These are phyloP conservation scores for Rhagoletis zephyria DNA, from an alignment of 1,140 invertebrate species.

Conservation along the genomic window DNA sequence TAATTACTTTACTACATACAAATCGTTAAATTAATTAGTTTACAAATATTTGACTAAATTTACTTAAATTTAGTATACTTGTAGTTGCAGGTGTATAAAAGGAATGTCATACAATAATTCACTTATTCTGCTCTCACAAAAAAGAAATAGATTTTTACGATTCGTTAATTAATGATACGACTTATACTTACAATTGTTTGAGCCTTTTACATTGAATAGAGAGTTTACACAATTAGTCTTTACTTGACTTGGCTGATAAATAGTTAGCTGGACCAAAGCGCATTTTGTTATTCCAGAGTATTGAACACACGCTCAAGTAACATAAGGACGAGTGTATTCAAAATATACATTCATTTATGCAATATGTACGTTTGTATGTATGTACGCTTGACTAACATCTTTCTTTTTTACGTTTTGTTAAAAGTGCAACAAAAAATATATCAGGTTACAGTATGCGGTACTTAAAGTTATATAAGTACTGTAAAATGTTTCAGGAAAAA, in stretches of 20 bases:
- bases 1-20: not conserved
- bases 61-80: not conserved
- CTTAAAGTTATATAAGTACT: slow-evolving; percentile 14
- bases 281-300: not conserved
- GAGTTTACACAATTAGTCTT: slow-evolving; percentile 40
- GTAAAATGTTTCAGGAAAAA: slow-evolving; percentile 10
- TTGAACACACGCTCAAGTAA: not conserved
- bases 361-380: not conserved
- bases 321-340: slow-evolving; percentile 43
- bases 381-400: not conserved
- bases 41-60: slow-evolving; percentile 28
- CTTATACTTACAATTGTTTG: slow-evolving; percentile 13
- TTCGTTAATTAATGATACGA: slow-evolving; percentile 30
- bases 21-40: not conserved
- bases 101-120: not conserved
- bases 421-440: slow-evolving; percentile 35
- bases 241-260: slow-evolving; percentile 38
- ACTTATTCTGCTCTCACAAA: slow-evolving; percentile 5
- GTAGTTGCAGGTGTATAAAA: slow-evolving; percentile 8
- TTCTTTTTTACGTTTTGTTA: not conserved
- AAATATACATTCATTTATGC: slow-evolving; percentile 41
- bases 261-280: slow-evolving; percentile 28
- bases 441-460: slow-evolving; percentile 44
- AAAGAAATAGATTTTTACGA: slow-evolving; percentile 25
- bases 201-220: slow-evolving; percentile 24